Evolutionary conservation across 1,140 invertebrate genomes (phyloP), one percentile per base, ranked within the genome.

Genomic region (Argopecten irradians): DNA sequence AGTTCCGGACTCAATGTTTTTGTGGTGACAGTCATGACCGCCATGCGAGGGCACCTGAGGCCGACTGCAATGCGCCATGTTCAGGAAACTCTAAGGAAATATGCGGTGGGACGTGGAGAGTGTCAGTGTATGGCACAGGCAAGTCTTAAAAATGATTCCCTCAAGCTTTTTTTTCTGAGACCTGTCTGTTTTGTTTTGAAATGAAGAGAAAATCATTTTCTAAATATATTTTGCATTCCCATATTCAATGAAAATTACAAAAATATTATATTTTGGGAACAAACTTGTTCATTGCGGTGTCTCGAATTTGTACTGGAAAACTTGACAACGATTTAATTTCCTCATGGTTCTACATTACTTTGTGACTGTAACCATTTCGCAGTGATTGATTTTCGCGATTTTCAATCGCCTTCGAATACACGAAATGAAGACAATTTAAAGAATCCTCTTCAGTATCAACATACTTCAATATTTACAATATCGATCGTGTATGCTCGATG

Each of bases 111-210:
- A 28, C 28, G 0, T 93, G 89, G 91, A 88, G 87, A 22, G 86
- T 92, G 14, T 90, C 90, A 84, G 90, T 93, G 1, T 93, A 93
- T 84, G 82, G 87, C 83, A 91, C 91, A 90, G 93, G 93, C 92
- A 43, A 13, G 85, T n/a, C 14, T 34, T 43, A 43, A 14, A 35
- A 39, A n/a, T n/a, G n/a, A 13, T 36, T 43, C 28, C n/a, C n/a
- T n/a, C 11, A 0, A 34, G 11, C n/a, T 46, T 41, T 28, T 34
- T 43, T 34, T 41, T 22, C 33, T 84, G 22, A 2, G 5, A 5
- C 1, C n/a, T 16, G 16, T 84, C 19, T 34, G 34, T n/a, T 34
- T n/a, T 84, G 32, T 84, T 32, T 22, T 33, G 33, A n/a, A 2
- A 71, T 71, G 32, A 2, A n/a, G 32, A 2, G 7, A n/a, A 71